These are phyloP conservation scores for Arctopsyche grandis DNA, from an alignment of 1,140 invertebrate species.

Conservation along the genomic window DNA sequence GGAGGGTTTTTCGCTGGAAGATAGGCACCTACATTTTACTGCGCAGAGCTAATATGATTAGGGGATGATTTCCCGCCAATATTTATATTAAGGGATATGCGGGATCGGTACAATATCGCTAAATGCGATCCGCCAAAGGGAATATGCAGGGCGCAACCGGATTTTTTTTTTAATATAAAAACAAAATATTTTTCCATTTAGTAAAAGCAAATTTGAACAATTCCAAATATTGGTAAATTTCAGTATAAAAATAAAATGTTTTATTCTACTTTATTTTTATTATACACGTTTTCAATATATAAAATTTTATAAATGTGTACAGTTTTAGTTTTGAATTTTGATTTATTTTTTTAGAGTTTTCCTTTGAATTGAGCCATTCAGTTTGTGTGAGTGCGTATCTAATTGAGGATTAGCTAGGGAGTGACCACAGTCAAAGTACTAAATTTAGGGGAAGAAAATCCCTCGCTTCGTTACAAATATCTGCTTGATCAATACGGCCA, in stretches of 20 bases:
- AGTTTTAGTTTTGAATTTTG: not conserved
- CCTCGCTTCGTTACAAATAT: not conserved
- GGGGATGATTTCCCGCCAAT: constrained; percentile 52
- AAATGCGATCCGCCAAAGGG: not conserved
- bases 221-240: not conserved
- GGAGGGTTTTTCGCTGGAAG: constrained; percentile 6
- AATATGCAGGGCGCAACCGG: not conserved
- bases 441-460: constrained; percentile 20
- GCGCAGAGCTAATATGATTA: constrained; percentile 50
- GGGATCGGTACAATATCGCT: not conserved
- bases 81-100: constrained; percentile 51
- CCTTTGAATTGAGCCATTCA: not conserved
- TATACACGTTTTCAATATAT: not conserved
- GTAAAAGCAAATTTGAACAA: not conserved
- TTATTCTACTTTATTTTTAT: not conserved
- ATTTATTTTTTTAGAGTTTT: not conserved
- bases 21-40: constrained; percentile 37
- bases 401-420: constrained; percentile 49
- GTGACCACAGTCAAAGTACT: constrained; percentile 20
- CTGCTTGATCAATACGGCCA: not conserved
- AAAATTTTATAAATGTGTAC: not conserved
- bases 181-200: not conserved
- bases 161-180: not conserved
- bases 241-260: not conserved
- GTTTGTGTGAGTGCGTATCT: constrained; percentile 36